A percentile compares a stretch with the other conserved stretches of the same genome.
These are phyloP conservation scores for Melanargia galathea DNA, from an alignment of 2,888 invertebrate genomes.

Conservation along the genomic window DNA sequence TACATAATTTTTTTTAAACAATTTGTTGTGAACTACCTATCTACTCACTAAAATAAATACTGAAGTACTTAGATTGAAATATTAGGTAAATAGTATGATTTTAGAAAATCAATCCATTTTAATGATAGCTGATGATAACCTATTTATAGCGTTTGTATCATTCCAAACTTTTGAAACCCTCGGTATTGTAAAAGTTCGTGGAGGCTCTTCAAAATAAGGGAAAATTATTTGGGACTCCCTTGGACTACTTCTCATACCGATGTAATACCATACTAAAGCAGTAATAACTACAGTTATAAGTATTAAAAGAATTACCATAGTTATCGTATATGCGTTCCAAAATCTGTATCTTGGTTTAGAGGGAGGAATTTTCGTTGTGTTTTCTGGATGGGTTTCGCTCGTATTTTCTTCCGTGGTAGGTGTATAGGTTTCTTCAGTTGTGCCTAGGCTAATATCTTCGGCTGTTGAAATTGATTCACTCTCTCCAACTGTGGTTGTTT, in stretches of 20 bases:
- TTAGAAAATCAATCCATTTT: slow-evolving; percentile 21
- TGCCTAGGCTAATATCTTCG: slow-evolving; percentile 12
- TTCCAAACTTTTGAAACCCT: slow-evolving; percentile 46
- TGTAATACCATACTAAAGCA: slow-evolving; percentile 36
- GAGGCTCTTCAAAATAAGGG: slow-evolving; percentile 44
- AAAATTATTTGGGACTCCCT: slow-evolving; percentile 35
- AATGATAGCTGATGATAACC: slow-evolving; percentile 20
- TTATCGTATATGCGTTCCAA: slow-evolving; percentile 39
- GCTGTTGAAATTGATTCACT: slow-evolving; percentile 19
- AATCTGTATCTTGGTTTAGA: slow-evolving; percentile 22
- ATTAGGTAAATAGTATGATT: not conserved
- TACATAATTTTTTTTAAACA: too few relatives aligned
- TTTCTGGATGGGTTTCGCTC: not conserved
- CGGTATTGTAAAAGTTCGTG: slow-evolving; percentile 48
- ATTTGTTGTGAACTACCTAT: too few relatives aligned
- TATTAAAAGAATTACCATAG: slow-evolving; percentile 33
- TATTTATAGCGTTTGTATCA: slow-evolving; percentile 35
- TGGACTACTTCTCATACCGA: slow-evolving; percentile 34
- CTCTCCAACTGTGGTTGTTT: slow-evolving; percentile 10
- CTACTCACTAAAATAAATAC: too few relatives aligned
- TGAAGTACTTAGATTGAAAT: not conserved
- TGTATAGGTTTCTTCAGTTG: slow-evolving; percentile 10
- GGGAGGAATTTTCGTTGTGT: slow-evolving; percentile 6
- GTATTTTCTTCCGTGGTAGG: not conserved
- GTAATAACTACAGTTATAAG: slow-evolving; percentile 33